A percentile compares a stretch with the other conserved stretches of the same genome.
Conservation (phyloP, 2,797 vertebrate species). For the Naso thynnoides region DNA sequence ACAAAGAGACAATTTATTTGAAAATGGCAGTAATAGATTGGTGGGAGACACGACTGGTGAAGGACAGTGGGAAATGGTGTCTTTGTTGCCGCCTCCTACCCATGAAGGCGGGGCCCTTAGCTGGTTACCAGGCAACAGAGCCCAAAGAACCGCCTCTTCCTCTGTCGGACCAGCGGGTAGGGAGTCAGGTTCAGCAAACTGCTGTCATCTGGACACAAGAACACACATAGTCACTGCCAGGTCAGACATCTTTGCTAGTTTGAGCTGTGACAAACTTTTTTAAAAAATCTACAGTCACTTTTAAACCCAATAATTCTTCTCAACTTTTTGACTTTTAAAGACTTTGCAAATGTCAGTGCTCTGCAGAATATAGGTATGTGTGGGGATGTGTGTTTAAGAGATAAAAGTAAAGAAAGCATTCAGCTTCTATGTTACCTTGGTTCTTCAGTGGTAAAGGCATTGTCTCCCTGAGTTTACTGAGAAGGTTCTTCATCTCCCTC, state of each 20-base stretch:
- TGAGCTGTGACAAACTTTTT: background rate
- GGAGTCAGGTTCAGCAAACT: constrained; percentile 98
- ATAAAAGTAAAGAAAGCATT: background rate
- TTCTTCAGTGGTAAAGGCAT: constrained; percentile 99
- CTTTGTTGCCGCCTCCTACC: constrained; percentile 82
- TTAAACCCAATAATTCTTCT: background rate
- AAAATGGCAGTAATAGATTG: constrained; percentile 88
- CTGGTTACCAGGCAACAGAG: constrained; percentile 97
- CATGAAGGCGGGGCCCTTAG: constrained; percentile 86
- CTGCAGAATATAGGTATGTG: background rate
- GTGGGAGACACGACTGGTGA: constrained; percentile 83
- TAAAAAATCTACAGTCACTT: background rate
- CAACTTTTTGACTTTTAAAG: background rate
- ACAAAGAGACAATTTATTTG: constrained; percentile 78
- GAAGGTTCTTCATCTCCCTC: constrained; percentile 99
- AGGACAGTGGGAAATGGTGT: constrained; percentile 83
- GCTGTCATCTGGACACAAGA: constrained; percentile 92
- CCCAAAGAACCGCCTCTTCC: constrained; percentile 98
- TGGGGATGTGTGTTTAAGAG: no score
- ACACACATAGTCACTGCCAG: constrained; percentile 45
- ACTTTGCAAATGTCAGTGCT: background rate
- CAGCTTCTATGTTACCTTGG: constrained; percentile 88
- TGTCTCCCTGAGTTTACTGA: constrained; percentile 99
- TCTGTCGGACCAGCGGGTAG: constrained; percentile 95
- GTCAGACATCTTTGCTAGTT: constrained; percentile 23